Percentiles rank a stretch among this genome's conserved stretches.
These are phyloP conservation scores for Agrotis puta DNA, from an alignment of 2,888 invertebrate species.

Conservation along the genomic window DNA sequence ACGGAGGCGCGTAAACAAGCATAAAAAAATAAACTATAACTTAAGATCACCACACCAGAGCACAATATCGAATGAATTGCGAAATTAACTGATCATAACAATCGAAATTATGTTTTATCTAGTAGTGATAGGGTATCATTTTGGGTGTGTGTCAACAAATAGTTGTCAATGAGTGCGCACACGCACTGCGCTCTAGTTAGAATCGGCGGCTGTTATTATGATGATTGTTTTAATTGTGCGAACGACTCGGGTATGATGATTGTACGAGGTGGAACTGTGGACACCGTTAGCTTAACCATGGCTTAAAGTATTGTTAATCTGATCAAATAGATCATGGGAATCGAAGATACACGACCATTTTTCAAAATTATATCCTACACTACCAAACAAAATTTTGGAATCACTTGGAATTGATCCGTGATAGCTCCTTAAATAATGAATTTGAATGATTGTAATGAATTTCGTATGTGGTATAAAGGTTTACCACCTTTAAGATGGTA, in stretches of 20 bases:
- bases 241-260: conserved; percentile 34
- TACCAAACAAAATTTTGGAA: no score
- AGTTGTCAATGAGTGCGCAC: conserved; percentile 53
- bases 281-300: conserved; percentile 14
- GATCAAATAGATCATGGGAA: background rate
- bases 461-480: no score
- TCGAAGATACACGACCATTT: no score
- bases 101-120: conserved; percentile 21
- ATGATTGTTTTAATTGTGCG: conserved; percentile 63
- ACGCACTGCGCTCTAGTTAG: conserved; percentile 52
- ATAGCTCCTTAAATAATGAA: no score
- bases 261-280: conserved; percentile 10
- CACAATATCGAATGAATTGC: background rate
- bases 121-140: conserved; percentile 23
- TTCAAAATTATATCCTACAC: no score
- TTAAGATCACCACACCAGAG: rapidly evolving
- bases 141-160: conserved; percentile 27
- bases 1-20: conserved; percentile 20
- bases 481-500: no score
- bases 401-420: no score
- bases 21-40: conserved; percentile 21
- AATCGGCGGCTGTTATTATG: conserved; percentile 44
- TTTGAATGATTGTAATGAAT: no score
- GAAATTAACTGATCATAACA: background rate
- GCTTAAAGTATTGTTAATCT: conserved; percentile 10